Evolutionary conservation across 1,140 invertebrate species (phyloP).

Genomic region (Drosophila sproati): DNA sequence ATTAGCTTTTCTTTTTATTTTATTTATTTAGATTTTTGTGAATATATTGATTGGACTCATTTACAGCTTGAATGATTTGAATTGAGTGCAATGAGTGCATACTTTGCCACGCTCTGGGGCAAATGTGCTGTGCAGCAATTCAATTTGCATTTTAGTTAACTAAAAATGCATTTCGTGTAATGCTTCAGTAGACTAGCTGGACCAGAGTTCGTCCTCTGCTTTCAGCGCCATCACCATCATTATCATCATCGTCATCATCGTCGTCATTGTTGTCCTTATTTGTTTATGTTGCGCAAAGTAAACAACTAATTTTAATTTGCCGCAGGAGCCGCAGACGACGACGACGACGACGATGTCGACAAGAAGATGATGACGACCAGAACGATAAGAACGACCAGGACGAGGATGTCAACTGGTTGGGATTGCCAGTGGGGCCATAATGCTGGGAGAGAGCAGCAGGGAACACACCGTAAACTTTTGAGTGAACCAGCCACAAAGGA

Average conservation of each 20-base stretch:
- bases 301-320: slow-evolving; percentile 83
- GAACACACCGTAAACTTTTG: not conserved
- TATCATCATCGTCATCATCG: slow-evolving; percentile 20
- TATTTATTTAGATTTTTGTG: not conserved
- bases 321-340: slow-evolving; percentile 73
- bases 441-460: too few species aligned
- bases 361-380: slow-evolving; percentile 37
- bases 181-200: slow-evolving; percentile 54
- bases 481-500: slow-evolving; percentile 21
- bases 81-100: slow-evolving; percentile 8
- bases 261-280: slow-evolving; percentile 67
- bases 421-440: slow-evolving; percentile 2
- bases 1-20: not conserved
- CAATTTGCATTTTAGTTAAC: slow-evolving; percentile 47
- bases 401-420: slow-evolving; percentile 32
- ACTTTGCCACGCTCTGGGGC: slow-evolving; percentile 9
- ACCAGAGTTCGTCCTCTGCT: not conserved
- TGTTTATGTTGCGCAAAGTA: slow-evolving; percentile 80
- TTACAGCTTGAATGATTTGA: slow-evolving; percentile 17
- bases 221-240: slow-evolving; percentile 17
- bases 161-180: slow-evolving; percentile 63
- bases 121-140: slow-evolving; percentile 21
- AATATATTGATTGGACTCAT: slow-evolving; percentile 17
- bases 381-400: slow-evolving; percentile 26
- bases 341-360: slow-evolving; percentile 37